Base-by-base conservation (phyloP, 2,888 invertebrate genomes). In the Fragum sueziense region DNA sequence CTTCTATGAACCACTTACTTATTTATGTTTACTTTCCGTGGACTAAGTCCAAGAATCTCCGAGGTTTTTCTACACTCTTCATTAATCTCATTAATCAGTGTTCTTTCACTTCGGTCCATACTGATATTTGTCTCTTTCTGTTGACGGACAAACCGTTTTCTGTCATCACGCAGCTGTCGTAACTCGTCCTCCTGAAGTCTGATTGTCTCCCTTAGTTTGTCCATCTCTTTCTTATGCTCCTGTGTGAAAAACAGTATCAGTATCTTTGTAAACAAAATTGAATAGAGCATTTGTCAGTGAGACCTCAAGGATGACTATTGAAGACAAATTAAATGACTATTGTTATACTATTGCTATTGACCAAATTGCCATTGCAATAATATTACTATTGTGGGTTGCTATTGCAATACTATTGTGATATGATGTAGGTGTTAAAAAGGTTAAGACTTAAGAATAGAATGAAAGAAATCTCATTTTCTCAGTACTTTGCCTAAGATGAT, bases 31-130 rank as follows among this genome's bases (percentile, higher is more conserved):
- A 91, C 88, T 77, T 87, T 89, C 2, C 91, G 76, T 7, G 91
- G 91, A 61, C 82, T 84, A 1, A 89, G 82, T 0, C 92, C 91
- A 20, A 92, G 79, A 20, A 92, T 52, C 25, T 84, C 81, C 1
- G 91, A 89, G 14, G 90, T 89, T 69, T 88, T 88, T 4, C 90
- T 74, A 76, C 91, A 92, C 74, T 92, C 92, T 33, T 92, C 91
- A 68, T 92, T 91, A 31, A 92, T 87, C 76, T 92, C 91, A 54
- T 88, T 87, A 37, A 92, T 83, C 7, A 91, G 82, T 6, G 88
- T 90, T 57, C 89, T 81, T 74, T 91, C 91, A 2, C 88, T 85
- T 29, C 87, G 72, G 57, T 92, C 91, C 47, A 87, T 62, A 7
- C 82, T 80, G 25, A 76, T 52, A 4, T 65, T 57, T 29, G 72